Percentiles rank a stretch among this genome's conserved stretches.
These are phyloP conservation scores for Acropternis orthonyx DNA, from an alignment of 2,797 vertebrate species.

Conservation along the genomic window DNA sequence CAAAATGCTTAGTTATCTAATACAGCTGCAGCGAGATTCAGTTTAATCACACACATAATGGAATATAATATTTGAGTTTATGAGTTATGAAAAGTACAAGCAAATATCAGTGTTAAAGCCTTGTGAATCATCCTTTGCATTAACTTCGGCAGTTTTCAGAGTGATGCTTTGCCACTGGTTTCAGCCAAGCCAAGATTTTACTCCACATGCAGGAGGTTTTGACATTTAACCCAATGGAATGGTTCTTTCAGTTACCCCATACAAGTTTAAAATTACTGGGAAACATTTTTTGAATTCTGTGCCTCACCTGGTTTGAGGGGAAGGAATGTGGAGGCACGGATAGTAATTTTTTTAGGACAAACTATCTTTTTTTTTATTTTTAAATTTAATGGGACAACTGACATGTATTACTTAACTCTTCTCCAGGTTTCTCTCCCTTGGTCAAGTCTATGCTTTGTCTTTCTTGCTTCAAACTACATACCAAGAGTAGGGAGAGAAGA, in stretches of 20 bases:
- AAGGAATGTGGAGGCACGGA: background rate
- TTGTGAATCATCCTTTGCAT: background rate
- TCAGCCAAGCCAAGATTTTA: background rate
- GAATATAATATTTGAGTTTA: background rate
- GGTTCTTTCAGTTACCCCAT: background rate
- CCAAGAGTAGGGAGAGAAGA: background rate
- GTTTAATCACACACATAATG: background rate
- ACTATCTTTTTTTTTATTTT: background rate
- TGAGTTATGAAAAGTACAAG: background rate
- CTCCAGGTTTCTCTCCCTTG: background rate
- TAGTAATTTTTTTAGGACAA: background rate
- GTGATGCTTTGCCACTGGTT: background rate
- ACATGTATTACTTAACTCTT: background rate
- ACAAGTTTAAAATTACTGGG: background rate
- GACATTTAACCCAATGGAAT: background rate
- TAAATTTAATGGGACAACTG: background rate
- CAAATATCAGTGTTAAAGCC: background rate
- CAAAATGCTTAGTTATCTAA: background rate
- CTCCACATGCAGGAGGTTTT: accelerated
- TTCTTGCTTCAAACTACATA: background rate
- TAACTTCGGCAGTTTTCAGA: background rate
- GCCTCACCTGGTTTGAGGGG: background rate
- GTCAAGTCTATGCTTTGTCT: background rate
- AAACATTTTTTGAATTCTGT: background rate
- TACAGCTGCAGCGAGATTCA: background rate